Evolutionary conservation across 2,888 invertebrate species (phyloP).

Genomic region (Tipula confusa): DNA sequence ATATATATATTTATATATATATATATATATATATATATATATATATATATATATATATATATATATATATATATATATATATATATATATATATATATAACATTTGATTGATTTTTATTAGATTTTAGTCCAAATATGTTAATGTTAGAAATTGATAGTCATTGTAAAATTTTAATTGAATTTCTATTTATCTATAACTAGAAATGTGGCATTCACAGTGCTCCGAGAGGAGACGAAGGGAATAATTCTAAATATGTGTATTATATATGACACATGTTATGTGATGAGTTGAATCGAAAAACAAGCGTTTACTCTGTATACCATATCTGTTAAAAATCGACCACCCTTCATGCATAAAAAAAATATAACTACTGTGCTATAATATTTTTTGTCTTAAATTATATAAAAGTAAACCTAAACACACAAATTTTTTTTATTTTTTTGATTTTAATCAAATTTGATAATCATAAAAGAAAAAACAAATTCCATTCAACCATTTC

Average conservation of each 20-base stretch:
- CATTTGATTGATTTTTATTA: background rate
- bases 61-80: background rate
- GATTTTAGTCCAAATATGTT: background rate
- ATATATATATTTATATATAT: background rate
- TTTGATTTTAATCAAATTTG: background rate
- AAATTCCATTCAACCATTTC: background rate
- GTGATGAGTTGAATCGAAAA: no score
- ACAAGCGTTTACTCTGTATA: no score
- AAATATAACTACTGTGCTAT: background rate
- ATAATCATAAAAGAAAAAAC: background rate
- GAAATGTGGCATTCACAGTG: no score
- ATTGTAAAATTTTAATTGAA: background rate
- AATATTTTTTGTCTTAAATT: background rate
- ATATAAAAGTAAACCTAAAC: background rate
- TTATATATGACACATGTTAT: no score
- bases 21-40: background rate
- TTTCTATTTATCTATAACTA: background rate
- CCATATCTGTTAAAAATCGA: background rate
- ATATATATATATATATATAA: background rate
- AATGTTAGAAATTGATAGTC: background rate
- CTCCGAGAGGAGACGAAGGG: no score
- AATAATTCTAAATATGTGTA: background rate
- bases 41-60: background rate
- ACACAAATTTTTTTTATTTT: no score
- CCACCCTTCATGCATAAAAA: background rate